These are phyloP conservation scores for Caenorhabditis virilis DNA, from an alignment of 2,888 invertebrate species.

Conservation along the genomic window DNA sequence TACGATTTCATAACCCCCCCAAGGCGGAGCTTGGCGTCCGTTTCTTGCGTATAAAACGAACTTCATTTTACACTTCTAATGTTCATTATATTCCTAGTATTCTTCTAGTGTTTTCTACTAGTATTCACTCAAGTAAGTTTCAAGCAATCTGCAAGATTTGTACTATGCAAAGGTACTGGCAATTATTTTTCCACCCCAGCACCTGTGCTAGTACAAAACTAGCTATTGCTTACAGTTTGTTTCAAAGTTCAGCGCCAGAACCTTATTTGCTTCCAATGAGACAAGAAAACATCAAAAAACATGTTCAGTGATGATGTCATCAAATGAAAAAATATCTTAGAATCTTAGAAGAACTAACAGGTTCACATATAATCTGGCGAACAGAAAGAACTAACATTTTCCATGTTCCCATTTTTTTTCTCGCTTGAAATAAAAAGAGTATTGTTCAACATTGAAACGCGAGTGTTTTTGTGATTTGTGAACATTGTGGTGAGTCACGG, in stretches of 20 bases:
- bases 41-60: too few relatives aligned
- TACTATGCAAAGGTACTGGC: conserved; percentile 50
- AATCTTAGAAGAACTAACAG: too few relatives aligned
- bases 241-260: too few relatives aligned
- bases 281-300: not conserved
- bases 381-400: too few relatives aligned
- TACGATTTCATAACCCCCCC: not conserved
- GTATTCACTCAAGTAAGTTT: not conserved
- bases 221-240: too few relatives aligned
- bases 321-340: too few relatives aligned
- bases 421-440: too few relatives aligned
- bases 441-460: too few relatives aligned
- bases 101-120: not conserved
- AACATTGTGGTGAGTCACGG: too few relatives aligned
- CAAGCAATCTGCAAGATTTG: conserved; percentile 27
- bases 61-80: not conserved
- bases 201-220: conserved; percentile 45
- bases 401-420: too few relatives aligned
- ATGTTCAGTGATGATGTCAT: not conserved
- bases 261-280: not conserved
- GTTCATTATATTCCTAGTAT: not conserved
- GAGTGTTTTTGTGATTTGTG: too few relatives aligned
- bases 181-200: conserved; percentile 17
- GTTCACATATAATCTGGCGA: too few relatives aligned
- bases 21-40: not conserved